phyloP scores from a whole-genome alignment of 2,113 vertebrate species.

The Thunnus thynnus region DNA sequence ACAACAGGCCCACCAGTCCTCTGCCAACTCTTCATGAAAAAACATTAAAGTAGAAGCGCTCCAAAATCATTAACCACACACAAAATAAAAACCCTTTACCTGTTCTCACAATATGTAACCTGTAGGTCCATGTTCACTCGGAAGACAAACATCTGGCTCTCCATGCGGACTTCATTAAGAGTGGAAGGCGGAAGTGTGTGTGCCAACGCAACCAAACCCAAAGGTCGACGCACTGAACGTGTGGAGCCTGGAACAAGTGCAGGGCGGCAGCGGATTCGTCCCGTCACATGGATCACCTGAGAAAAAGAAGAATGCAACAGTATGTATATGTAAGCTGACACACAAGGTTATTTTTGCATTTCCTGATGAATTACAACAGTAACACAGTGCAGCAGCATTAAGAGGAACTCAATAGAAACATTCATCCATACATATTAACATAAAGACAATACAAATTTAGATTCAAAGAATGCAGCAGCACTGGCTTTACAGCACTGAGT shows the following conservation, averaged over 20 bases:
- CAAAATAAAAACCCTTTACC: conserved; percentile 72
- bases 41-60: conserved; percentile 25
- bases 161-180: conserved; percentile 92
- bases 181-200: conserved; percentile 92
- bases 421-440: conserved; percentile 26
- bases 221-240: conserved; percentile 81
- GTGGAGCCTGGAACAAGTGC: conserved; percentile 80
- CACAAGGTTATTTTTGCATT: background rate
- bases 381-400: background rate
- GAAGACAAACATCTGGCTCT: conserved; percentile 92
- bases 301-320: conserved; percentile 6
- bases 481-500: conserved; percentile 38
- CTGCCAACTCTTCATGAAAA: conserved; percentile 50
- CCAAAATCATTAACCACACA: background rate
- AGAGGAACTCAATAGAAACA: background rate
- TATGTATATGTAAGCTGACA: background rate
- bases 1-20: conserved; percentile 37
- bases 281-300: conserved; percentile 93
- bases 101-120: conserved; percentile 94
- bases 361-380: background rate
- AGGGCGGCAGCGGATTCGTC: conserved; percentile 86
- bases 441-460: conserved; percentile 23
- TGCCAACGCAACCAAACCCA: conserved; percentile 91
- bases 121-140: conserved; percentile 94
- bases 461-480: conserved; percentile 21